Conservation (phyloP, 2,113 vertebrate genomes). For the Athene cunicularia region DNA sequence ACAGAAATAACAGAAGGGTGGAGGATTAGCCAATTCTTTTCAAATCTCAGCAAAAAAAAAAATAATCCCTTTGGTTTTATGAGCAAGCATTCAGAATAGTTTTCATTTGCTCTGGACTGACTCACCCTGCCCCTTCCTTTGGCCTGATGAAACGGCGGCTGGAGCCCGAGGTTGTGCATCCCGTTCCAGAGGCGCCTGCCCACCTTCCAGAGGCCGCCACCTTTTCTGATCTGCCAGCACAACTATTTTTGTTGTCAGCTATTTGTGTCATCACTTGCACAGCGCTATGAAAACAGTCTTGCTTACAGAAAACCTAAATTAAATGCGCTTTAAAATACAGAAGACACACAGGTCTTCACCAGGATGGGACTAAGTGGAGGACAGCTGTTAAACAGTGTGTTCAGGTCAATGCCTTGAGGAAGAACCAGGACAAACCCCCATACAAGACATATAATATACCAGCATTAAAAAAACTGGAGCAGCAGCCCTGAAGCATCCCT, state of each 20-base stretch:
- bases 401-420: background rate
- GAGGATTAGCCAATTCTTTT: background rate
- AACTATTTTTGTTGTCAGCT: background rate
- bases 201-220: background rate
- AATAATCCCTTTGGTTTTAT: background rate
- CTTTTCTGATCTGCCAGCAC: background rate
- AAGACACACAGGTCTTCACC: background rate
- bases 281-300: background rate
- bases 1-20: background rate
- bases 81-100: background rate
- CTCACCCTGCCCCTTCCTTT: background rate
- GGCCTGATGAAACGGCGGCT: background rate
- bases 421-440: background rate
- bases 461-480: background rate
- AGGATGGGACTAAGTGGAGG: background rate
- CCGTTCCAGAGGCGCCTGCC: background rate
- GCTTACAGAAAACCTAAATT: background rate
- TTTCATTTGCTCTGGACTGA: background rate
- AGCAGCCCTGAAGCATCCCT: background rate
- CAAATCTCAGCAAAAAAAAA: background rate
- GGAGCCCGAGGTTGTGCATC: background rate
- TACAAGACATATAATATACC: background rate
- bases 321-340: background rate
- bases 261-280: background rate
- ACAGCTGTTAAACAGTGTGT: background rate